Percentiles rank a stretch among this genome's conserved stretches.
Conservation (phyloP, 2,797 vertebrate genomes). For the Falco rusticolus region DNA sequence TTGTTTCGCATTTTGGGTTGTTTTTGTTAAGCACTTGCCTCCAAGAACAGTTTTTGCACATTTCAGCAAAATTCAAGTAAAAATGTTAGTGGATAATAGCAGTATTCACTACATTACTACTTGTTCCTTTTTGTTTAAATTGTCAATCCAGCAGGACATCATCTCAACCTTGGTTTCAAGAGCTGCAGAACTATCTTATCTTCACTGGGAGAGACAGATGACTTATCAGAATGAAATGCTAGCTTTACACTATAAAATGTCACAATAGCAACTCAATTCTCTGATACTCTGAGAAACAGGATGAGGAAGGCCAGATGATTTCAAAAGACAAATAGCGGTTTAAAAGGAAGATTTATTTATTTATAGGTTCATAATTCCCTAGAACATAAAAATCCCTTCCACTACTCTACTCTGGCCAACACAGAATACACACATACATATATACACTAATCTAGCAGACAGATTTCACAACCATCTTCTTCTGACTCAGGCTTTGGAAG, state of each 20-base stretch:
- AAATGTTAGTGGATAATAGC: neutral
- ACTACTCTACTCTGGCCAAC: neutral
- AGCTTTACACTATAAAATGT: neutral
- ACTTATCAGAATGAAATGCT: neutral
- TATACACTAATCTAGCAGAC: neutral
- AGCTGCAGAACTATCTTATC: neutral
- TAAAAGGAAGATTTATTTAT: neutral
- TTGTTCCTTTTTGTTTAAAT: neutral
- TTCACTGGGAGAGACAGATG: neutral
- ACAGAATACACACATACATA: neutral
- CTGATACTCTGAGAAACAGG: neutral
- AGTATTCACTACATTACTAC: neutral
- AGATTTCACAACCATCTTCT: conserved; percentile 59
- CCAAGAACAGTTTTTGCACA: neutral
- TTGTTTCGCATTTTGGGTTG: neutral
- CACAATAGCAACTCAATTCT: neutral
- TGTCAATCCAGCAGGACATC: neutral
- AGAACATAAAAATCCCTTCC: neutral
- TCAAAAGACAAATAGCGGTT: neutral
- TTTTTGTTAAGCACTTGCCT: neutral
- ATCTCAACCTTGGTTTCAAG: neutral
- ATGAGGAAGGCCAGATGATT: neutral
- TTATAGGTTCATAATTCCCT: neutral
- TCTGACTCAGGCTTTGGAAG: conserved; percentile 37
- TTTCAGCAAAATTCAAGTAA: neutral